phyloP scores from a whole-genome alignment of 2,888 invertebrate genomes.

The Lepidocyrtoides sp. region DNA sequence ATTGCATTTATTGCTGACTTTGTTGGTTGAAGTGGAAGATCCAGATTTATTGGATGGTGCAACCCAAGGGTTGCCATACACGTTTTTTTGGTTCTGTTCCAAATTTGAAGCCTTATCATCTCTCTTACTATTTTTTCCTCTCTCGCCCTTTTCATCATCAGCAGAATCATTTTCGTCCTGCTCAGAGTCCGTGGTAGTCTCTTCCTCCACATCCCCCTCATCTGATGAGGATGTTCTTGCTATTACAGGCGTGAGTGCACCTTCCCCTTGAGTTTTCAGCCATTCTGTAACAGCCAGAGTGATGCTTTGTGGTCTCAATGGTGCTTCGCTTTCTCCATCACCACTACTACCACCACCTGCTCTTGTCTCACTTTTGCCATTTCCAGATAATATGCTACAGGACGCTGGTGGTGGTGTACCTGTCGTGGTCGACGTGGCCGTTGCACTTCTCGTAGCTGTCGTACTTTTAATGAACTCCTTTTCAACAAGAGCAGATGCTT shows the following conservation, averaged over 20 bases:
- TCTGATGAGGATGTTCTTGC: conserved; percentile 72
- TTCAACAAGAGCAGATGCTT: conserved; percentile 30
- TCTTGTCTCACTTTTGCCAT: neutral
- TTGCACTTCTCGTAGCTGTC: neutral
- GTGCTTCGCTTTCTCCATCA: conserved; percentile 67
- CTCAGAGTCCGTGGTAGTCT: conserved; percentile 75
- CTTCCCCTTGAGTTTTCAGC: conserved; percentile 85
- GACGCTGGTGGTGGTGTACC: conserved; percentile 16
- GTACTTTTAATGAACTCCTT: conserved; percentile 56
- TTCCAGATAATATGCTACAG: conserved; percentile 14
- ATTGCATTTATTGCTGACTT: conserved; percentile 35
- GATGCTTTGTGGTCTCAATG: conserved; percentile 84
- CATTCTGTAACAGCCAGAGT: conserved; percentile 85
- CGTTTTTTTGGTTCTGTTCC: conserved; percentile 87
- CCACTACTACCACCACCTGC: conserved; percentile 37
- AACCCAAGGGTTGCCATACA: conserved; percentile 88
- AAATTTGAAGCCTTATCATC: conserved; percentile 76
- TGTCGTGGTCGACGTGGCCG: neutral
- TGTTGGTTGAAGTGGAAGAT: conserved; percentile 56
- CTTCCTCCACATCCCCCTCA: conserved; percentile 78
- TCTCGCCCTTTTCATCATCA: conserved; percentile 73
- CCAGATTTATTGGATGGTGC: conserved; percentile 85
- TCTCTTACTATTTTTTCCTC: conserved; percentile 30
- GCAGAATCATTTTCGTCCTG: conserved; percentile 75
- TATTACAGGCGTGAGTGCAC: conserved; percentile 84